A percentile compares a stretch with the other conserved stretches of the same genome.
These are phyloP conservation scores for Seriola quinqueradiata DNA, from an alignment of 2,113 vertebrate genomes.

Conservation along the genomic window DNA sequence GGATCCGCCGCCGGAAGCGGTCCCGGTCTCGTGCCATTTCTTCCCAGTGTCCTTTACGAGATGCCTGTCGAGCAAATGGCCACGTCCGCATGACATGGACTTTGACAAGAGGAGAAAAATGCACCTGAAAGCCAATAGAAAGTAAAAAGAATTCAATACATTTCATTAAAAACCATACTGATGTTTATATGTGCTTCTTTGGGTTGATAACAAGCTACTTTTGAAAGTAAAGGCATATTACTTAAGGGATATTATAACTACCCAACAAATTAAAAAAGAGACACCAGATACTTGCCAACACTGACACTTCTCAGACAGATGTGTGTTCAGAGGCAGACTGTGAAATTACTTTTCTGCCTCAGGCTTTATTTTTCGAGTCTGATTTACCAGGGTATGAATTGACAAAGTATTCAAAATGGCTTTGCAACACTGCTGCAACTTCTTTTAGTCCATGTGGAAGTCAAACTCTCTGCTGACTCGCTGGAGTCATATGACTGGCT, in stretches of 20 bases:
- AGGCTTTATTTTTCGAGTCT: neutral
- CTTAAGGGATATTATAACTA: neutral
- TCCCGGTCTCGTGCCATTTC: constrained; percentile 88
- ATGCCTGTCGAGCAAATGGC: constrained; percentile 86
- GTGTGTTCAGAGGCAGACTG: neutral
- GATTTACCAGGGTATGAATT: neutral
- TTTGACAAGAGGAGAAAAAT: constrained; percentile 86
- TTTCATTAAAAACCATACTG: neutral
- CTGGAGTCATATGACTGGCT: constrained; percentile 51
- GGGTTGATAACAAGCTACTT: neutral
- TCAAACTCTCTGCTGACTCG: constrained; percentile 57
- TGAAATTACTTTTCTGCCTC: neutral
- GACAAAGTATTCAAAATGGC: neutral
- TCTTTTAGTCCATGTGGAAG: neutral
- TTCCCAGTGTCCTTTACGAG: constrained; percentile 91
- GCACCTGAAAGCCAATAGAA: constrained; percentile 80
- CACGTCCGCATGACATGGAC: constrained; percentile 88
- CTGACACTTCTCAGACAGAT: neutral
- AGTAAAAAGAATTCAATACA: neutral
- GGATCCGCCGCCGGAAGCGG: constrained; percentile 88
- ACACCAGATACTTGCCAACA: neutral
- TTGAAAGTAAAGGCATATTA: neutral
- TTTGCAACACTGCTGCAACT: constrained; percentile 26
- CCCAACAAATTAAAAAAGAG: neutral
- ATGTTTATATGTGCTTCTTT: no score